Percentiles rank a stretch among this genome's conserved stretches.
These are phyloP conservation scores for Gibbula magus DNA, from an alignment of 2,888 invertebrate species.

Conservation along the genomic window DNA sequence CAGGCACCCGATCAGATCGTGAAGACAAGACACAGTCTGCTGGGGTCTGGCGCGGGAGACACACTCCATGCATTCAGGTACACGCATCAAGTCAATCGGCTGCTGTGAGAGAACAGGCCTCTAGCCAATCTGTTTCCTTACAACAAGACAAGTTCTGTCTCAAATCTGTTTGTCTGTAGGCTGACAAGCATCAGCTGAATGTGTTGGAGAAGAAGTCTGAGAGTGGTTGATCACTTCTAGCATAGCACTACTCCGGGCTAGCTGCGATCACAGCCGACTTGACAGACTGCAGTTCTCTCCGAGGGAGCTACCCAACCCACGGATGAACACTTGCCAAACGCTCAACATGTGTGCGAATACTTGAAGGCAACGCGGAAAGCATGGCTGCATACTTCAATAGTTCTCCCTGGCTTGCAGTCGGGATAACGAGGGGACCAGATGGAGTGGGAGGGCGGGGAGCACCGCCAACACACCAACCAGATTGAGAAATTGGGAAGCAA, in stretches of 20 bases:
- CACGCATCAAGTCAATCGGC: no score
- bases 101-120: neutral
- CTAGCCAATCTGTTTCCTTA: constrained; percentile 4
- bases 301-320: neutral
- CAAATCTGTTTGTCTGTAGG: no score
- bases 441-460: neutral
- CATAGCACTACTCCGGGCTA: no score
- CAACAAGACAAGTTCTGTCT: neutral
- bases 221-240: no score
- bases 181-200: no score
- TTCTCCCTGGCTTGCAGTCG: neutral
- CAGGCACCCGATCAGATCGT: neutral
- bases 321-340: constrained; percentile 22
- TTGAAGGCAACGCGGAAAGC: constrained; percentile 17
- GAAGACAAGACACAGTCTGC: neutral
- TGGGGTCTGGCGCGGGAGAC: neutral
- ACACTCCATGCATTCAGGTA: neutral
- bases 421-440: constrained; percentile 1
- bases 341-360: constrained; percentile 21
- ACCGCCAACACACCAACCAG: neutral
- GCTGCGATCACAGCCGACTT: neutral
- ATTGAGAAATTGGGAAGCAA: neutral
- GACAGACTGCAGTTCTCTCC: constrained; percentile 11
- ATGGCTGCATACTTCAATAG: constrained; percentile 20
- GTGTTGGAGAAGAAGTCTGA: no score